A percentile compares a stretch with the other conserved stretches of the same genome.
phyloP scores from a whole-genome alignment of 2,888 invertebrate genomes.

The Sarcophaga variegata region DNA sequence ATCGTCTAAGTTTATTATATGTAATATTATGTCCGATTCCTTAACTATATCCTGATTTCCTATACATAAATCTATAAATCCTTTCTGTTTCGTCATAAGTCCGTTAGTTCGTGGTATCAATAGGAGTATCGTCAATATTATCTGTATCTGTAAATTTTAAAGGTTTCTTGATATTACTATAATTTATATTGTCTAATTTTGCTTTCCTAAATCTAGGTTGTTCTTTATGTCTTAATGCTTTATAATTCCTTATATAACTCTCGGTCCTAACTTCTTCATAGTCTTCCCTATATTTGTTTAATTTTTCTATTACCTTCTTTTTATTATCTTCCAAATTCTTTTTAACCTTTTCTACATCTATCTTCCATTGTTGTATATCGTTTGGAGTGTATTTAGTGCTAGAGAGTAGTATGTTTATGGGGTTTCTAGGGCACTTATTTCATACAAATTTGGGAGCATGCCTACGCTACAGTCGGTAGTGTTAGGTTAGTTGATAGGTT shows the following conservation, averaged over 20 bases:
- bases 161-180: too few relatives aligned
- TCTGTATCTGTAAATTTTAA: too few relatives aligned
- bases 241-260: slow-evolving; percentile 35
- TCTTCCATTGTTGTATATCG: not conserved
- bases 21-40: too few relatives aligned
- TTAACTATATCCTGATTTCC: slow-evolving; percentile 21
- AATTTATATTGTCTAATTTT: slow-evolving; percentile 53
- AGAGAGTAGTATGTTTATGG: not conserved
- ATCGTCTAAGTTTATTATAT: too few relatives aligned
- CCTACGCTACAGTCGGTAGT: too few relatives aligned
- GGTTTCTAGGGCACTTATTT: too few relatives aligned
- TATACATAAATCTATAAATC: slow-evolving; percentile 57
- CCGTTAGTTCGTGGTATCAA: slow-evolving; percentile 1
- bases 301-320: slow-evolving; percentile 45
- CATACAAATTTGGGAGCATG: too few relatives aligned
- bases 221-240: slow-evolving; percentile 11
- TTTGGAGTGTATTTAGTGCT: slow-evolving; percentile 12
- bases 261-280: slow-evolving; percentile 9
- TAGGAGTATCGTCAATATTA: slow-evolving; percentile 3
- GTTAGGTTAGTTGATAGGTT: too few relatives aligned
- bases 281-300: slow-evolving; percentile 43
- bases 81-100: slow-evolving; percentile 45
- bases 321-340: slow-evolving; percentile 35
- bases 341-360: slow-evolving; percentile 16
- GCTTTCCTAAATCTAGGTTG: slow-evolving; percentile 29